Evolutionary conservation across 2,888 invertebrate genomes (phyloP).

Genomic region (Lucinisca nassula): DNA sequence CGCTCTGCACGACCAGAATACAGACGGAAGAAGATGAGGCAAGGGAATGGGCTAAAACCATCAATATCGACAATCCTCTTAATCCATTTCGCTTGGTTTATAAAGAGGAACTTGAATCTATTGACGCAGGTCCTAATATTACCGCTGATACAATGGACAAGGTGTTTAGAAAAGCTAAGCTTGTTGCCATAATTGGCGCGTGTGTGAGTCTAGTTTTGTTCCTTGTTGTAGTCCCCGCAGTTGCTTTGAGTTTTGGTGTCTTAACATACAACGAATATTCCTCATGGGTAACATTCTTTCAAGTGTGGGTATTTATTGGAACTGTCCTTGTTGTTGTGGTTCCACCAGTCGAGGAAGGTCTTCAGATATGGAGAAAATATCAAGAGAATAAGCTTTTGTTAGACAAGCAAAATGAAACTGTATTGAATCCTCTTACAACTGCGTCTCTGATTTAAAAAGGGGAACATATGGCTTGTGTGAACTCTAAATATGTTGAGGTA

Average conservation of each 20-base stretch:
- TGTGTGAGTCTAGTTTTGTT: conserved; percentile 61
- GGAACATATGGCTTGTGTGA: no score
- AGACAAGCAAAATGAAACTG: no score
- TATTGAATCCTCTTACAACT: no score
- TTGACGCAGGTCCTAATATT: conserved; percentile 48
- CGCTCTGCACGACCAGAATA: conserved; percentile 77
- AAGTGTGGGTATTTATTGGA: conserved; percentile 63
- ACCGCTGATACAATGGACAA: conserved; percentile 66
- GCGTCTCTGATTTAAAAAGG: no score
- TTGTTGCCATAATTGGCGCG: conserved; percentile 56
- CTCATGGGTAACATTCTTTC: conserved; percentile 61
- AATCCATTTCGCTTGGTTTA: conserved; percentile 76
- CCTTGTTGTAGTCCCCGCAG: conserved; percentile 64
- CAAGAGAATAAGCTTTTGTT: neutral
- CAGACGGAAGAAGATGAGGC: conserved; percentile 56
- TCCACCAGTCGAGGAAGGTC: conserved; percentile 72
- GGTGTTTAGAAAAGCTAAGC: conserved; percentile 62
- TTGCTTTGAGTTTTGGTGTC: conserved; percentile 65
- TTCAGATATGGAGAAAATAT: conserved; percentile 65
- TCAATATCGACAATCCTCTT: conserved; percentile 65
- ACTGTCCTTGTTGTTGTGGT: conserved; percentile 67
- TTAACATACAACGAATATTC: conserved; percentile 63
- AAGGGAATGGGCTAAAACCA: conserved; percentile 76
- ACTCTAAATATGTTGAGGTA: no score
- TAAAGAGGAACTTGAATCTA: conserved; percentile 73